phyloP scores from a whole-genome alignment of 1,140 invertebrate genomes.

The Habropoda laboriosa region DNA sequence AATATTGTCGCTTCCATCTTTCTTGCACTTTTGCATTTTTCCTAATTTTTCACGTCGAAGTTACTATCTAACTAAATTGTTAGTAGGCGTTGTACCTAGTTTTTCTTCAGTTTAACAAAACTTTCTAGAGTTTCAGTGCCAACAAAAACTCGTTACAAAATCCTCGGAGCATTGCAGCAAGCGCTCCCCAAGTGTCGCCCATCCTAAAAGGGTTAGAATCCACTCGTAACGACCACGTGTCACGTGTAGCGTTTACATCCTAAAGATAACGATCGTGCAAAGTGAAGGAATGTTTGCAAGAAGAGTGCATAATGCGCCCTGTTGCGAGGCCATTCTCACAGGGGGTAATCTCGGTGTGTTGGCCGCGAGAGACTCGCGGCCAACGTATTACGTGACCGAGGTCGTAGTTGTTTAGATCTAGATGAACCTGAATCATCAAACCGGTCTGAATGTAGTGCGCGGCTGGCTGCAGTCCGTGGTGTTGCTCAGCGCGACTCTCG shows the following conservation, averaged over 20 bases:
- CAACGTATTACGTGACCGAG: constrained; percentile 64
- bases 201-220: too few relatives aligned
- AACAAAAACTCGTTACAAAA: too few relatives aligned
- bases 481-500: constrained; percentile 72
- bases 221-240: background rate
- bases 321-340: constrained; percentile 44
- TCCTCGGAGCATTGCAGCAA: too few relatives aligned
- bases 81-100: too few relatives aligned
- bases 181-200: too few relatives aligned
- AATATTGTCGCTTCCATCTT: too few relatives aligned
- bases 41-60: too few relatives aligned
- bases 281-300: background rate
- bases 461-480: constrained; percentile 57
- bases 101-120: too few relatives aligned
- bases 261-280: background rate
- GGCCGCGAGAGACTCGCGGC: constrained; percentile 50
- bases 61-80: too few relatives aligned
- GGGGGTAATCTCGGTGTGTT: constrained; percentile 22
- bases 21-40: too few relatives aligned
- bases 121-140: too few relatives aligned
- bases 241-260: background rate
- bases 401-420: constrained; percentile 75
- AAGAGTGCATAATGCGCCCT: constrained; percentile 1
- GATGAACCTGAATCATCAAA: constrained; percentile 79
- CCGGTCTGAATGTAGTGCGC: constrained; percentile 73